Base-by-base conservation (phyloP, 1,140 invertebrate genomes). In the Pomacea maculata region DNA sequence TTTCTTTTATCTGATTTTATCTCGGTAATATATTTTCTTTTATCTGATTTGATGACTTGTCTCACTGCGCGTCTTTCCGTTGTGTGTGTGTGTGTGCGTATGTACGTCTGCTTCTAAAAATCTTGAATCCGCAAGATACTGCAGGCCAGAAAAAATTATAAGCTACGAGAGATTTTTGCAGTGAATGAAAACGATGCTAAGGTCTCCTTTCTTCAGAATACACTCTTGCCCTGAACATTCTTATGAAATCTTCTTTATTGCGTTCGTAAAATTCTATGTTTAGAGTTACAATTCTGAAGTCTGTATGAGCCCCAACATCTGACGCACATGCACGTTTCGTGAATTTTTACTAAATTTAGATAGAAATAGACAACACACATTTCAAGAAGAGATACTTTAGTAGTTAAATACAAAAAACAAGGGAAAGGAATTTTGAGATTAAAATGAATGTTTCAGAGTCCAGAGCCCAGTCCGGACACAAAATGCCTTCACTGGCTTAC, bases 61-160 rank as follows among this genome's bases (percentile, higher is more conserved):
- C 12, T 71, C n/a, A 9, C n/a, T 14, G 68, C 25, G 68, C 15
- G 68, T 71, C 25, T 71, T 25, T 71, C 25, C 25, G 68, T 71
- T 71, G 68, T 71, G 68, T n/a, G 68, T n/a, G 68, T n/a, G 68
- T n/a, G 68, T n/a, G 68, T 71, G 68, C 1, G 68, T 71, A 21
- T n/a, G 68, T 71, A 45, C 0, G 68, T 71, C 25, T 71, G 68
- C 25, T 11, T 71, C 25, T 71, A 45, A 45, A 45, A 45, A 6
- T 45, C 34, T 45, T 45, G 34, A 45, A 45, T 45, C 34, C 34
- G 6, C 34, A 45, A 45, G 34, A 45, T 2, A 45, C 34, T 45
- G 34, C 34, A 45, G 34, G 34, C 34, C 34, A 45, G 6, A 45
- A 45, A 6, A 45, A 45, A 45, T 45, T 45, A 45, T 45, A 45